Evolutionary conservation across 2,888 invertebrate species (phyloP), one percentile per base, ranked within the genome.

Genomic region (Acanthosepion lycidas): DNA sequence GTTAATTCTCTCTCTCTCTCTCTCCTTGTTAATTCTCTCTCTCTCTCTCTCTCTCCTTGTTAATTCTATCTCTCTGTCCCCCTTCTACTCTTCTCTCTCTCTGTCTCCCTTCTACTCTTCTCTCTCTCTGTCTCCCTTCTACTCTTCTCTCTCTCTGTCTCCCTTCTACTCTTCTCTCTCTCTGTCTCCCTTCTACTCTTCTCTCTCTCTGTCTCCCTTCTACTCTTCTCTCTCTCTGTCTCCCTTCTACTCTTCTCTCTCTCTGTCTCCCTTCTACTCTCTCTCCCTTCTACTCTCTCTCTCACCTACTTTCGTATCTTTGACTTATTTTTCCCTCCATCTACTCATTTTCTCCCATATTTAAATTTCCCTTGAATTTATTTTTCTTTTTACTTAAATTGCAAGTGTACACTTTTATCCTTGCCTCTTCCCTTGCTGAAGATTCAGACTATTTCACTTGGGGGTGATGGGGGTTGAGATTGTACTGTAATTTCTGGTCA

Each of bases 141-240:
- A 0, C n/a, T 8, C 8, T 6, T 0, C 9, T n/a, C 78, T 15
- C n/a, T n/a, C n/a, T n/a, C n/a, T 8, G 6, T 15, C 6, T 1
- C 8, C 78, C 6, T 6, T 8, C 8, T n/a, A n/a, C n/a, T n/a
- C 12, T 12, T n/a, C n/a, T n/a, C 78, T 78, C 78, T 18, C 15
- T 78, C 8, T n/a, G n/a, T n/a, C 9, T 12, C 12, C 15, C 1
- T 12, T n/a, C 78, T n/a, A 12, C 78, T n/a, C 78, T 9, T 18
- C 15, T 12, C n/a, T 18, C 20, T n/a, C 12, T 9, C 8, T 12
- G 6, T 15, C 78, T 3, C n/a, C n/a, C n/a, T 78, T 12, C 18
- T 78, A n/a, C n/a, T n/a, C n/a, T 8, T 2, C 78, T 78, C 78
- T 9, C n/a, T n/a, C n/a, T 4, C 20, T n/a, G 4, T 78, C 15